phyloP scores from a whole-genome alignment of 2,888 invertebrate genomes.

The Xestia sexstrigata region DNA sequence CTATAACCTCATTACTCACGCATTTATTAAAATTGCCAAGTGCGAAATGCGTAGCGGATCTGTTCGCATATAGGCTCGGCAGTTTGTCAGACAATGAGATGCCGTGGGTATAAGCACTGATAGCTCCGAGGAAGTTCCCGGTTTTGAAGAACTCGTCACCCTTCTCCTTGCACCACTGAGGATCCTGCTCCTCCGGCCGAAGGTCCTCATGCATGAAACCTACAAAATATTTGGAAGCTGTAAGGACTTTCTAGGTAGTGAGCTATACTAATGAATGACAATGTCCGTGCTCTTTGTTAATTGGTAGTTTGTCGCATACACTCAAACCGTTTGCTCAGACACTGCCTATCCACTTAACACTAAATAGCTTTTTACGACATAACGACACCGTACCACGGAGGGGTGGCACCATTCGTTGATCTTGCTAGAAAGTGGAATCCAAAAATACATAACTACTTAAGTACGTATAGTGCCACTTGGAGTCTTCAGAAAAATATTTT shows the following conservation, averaged over 20 bases:
- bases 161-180: slow-evolving; percentile 95
- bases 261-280: not conserved
- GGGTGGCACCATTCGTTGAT: not conserved
- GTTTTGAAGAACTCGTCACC: slow-evolving; percentile 94
- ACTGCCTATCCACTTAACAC: not conserved
- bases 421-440: not conserved
- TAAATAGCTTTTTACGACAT: not conserved
- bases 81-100: slow-evolving; percentile 93
- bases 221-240: slow-evolving; percentile 53
- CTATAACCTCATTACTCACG: slow-evolving; percentile 72
- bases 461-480: not conserved
- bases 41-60: slow-evolving; percentile 95
- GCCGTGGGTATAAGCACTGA: slow-evolving; percentile 95
- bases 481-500: slow-evolving; percentile 1
- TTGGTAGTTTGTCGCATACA: not conserved
- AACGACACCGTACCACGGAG: not conserved
- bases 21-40: slow-evolving; percentile 94
- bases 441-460: not conserved
- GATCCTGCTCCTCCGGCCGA: slow-evolving; percentile 95
- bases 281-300: not conserved
- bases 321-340: not conserved
- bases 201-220: slow-evolving; percentile 94
- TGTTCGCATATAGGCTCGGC: slow-evolving; percentile 93
- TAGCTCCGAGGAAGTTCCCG: slow-evolving; percentile 94
- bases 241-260: not conserved